A percentile compares a stretch with the other conserved stretches of the same genome.
Evolutionary conservation across 2,113 vertebrate genomes (phyloP).

Genomic region (Danionella cerebrum): DNA sequence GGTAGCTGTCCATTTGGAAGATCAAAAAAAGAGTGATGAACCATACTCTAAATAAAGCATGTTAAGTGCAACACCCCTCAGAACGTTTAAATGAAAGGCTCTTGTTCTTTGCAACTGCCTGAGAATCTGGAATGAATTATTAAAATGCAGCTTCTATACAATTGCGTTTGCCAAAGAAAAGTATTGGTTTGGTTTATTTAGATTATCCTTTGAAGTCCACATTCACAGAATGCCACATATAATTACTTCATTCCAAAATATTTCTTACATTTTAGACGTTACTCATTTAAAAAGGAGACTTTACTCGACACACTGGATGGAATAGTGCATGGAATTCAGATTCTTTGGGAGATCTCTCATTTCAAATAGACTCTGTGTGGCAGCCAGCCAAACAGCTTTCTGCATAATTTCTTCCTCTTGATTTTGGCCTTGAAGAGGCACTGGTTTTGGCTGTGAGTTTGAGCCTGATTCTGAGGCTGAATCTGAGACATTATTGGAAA

Average conservation of each 20-base stretch:
- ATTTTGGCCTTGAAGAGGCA: conserved; percentile 47
- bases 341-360: conserved; percentile 27
- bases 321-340: conserved; percentile 12
- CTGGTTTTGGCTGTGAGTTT: background rate
- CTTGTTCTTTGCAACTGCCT: conserved; percentile 6
- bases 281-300: background rate
- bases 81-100: background rate
- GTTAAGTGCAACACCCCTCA: conserved; percentile 4
- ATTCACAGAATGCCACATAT: background rate
- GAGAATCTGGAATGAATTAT: background rate
- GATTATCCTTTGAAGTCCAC: background rate
- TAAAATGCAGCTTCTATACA: background rate
- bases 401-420: conserved; percentile 64
- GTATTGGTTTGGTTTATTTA: background rate
- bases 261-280: background rate
- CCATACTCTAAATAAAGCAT: background rate
- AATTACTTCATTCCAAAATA: conserved; percentile 4
- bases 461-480: background rate
- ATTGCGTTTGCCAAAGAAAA: background rate
- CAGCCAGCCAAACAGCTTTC: conserved; percentile 59
- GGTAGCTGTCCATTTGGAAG: conserved; percentile 1
- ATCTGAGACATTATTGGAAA: background rate
- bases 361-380: conserved; percentile 54
- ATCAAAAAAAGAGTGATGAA: background rate
- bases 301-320: background rate